These are phyloP conservation scores for Nomada fucata DNA, from an alignment of 2,888 invertebrate species.

Conservation along the genomic window DNA sequence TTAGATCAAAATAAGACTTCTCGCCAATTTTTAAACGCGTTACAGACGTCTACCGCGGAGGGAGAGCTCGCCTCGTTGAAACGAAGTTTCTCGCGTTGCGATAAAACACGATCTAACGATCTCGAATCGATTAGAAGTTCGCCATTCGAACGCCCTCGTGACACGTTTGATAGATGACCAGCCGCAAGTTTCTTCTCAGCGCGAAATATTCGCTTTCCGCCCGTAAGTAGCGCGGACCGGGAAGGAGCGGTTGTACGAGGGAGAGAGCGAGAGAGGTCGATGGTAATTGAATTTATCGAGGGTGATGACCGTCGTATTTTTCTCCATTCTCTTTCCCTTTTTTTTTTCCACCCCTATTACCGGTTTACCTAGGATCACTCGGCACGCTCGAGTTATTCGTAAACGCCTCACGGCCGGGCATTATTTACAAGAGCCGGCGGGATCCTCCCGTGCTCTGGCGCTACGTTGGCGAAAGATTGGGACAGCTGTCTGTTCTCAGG, in stretches of 20 bases:
- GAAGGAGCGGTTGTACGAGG: not conserved
- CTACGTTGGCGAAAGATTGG: conserved; percentile 76
- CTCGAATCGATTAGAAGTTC: conserved; percentile 36
- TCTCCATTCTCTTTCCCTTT: conserved; percentile 22
- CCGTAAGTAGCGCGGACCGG: not conserved
- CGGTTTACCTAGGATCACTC: conserved; percentile 58
- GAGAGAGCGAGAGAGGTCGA: not conserved
- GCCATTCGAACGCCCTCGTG: conserved; percentile 5
- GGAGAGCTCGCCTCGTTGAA: conserved; percentile 47
- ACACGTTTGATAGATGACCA: conserved; percentile 50
- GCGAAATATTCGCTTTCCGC: not conserved
- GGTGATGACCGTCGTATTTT: conserved; percentile 58
- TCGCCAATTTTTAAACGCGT: conserved; percentile 76
- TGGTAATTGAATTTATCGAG: conserved; percentile 69
- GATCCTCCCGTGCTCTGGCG: conserved; percentile 52
- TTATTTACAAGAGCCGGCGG: conserved; percentile 73
- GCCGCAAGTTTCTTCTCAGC: not conserved
- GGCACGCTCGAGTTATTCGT: conserved; percentile 73
- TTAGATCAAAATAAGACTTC: conserved; percentile 80
- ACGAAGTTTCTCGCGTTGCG: conserved; percentile 22
- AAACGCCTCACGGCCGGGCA: conserved; percentile 67
- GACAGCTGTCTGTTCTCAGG: conserved; percentile 83
- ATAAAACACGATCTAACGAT: conserved; percentile 17
- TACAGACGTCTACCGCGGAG: conserved; percentile 57
- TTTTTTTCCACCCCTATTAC: conserved; percentile 20